Evolutionary conservation across 2,888 invertebrate species (phyloP), one percentile per base, ranked within the genome.

Genomic region (Diarsia brunnea): DNA sequence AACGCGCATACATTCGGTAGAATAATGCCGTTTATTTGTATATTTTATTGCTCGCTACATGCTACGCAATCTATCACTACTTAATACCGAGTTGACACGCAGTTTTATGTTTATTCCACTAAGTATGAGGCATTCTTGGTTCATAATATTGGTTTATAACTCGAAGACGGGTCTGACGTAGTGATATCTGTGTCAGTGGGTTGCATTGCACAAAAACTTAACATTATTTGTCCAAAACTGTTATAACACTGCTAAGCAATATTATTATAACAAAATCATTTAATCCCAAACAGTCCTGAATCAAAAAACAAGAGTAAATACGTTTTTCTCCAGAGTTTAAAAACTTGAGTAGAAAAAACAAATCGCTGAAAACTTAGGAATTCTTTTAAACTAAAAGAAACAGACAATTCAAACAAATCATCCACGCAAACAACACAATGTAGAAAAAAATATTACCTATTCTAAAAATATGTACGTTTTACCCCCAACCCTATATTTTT

Each of bases 71-170:
- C 63, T 38, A 74, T 79, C 81, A 77, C 49, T 38, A 55, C 45
- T 76, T 87, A 73, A 87, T 87, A 73, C 21, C 49, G 1, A 0
- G 70, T 78, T 76, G 73, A 78, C 86, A 87, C 78, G 85, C 78
- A 85, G 49, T 73, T 63, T 65, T 63, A 49, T 24, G 19, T 14
- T 65, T 60, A 31, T 73, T 47, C 27, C 16, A 11, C 8, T 19
- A 43, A 65, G 64, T 60, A 69, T 53, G 14, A 31, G 14, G n/a
- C 16, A 19, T 53, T 79, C 21, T 82, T 78, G 75, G 69, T 80
- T 72, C 53, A 55, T 43, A 16, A 55, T 43, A 16, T 69, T 76
- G 0, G 16, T 55, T 67, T 68, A 19, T 60, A 21, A 31, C 11
- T 49, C 11, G 3, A 64, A 45, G 49, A 61, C 31, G 55, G 27